Evolutionary conservation across 1,140 invertebrate species (phyloP).

Genomic region (Pseudomyrmex cubaensis): DNA sequence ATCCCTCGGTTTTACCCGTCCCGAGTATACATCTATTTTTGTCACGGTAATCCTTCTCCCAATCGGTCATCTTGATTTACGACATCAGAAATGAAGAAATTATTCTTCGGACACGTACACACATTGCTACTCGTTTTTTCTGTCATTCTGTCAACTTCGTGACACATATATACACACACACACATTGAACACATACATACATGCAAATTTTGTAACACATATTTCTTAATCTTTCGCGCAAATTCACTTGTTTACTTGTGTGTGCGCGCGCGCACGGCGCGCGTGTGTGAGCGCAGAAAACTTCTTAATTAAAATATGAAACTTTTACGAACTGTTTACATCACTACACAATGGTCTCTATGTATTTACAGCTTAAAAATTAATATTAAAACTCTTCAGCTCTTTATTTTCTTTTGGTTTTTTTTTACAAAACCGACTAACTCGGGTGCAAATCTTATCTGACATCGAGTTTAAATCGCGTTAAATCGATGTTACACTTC

Average conservation of each 20-base stretch:
- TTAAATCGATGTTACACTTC: constrained; percentile 12
- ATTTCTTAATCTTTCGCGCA: background rate
- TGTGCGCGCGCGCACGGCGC: no score
- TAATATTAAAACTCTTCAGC: background rate
- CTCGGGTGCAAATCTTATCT: constrained; percentile 24
- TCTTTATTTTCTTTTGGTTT: background rate
- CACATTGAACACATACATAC: background rate
- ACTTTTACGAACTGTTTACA: background rate
- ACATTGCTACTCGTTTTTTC: constrained; percentile 12
- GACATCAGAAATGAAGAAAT: constrained; percentile 54
- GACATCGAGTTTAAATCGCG: background rate
- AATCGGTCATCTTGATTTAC: constrained; percentile 56
- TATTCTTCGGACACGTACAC: constrained; percentile 22
- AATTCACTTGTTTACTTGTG: no score
- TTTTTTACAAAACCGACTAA: background rate
- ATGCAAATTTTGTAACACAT: background rate
- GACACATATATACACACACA: background rate
- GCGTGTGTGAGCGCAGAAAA: background rate
- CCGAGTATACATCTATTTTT: constrained; percentile 54
- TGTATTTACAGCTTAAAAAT: background rate
- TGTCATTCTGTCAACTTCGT: constrained; percentile 33
- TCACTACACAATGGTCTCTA: background rate
- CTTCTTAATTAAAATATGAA: background rate
- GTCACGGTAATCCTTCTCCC: constrained; percentile 2
- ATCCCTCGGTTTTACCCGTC: constrained; percentile 27